Percentiles rank a stretch among this genome's conserved stretches.
Evolutionary conservation across 2,888 invertebrate genomes (phyloP).

Genomic region (Cordilura impudica): DNA sequence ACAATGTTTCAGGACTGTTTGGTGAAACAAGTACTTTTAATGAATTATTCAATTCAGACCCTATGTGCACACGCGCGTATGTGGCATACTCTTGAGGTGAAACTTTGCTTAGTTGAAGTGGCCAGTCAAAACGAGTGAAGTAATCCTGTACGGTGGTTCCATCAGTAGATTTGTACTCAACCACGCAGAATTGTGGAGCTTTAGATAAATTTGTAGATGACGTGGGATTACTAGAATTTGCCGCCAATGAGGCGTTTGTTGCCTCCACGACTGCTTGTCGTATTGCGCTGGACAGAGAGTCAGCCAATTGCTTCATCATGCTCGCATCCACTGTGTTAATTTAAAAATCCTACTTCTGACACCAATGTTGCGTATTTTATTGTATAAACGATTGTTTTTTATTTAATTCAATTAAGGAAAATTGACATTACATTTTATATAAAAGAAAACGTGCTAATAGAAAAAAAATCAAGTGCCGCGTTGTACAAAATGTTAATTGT

Average conservation of each 20-base stretch:
- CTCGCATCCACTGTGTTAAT: slow-evolving; percentile 1
- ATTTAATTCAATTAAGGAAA: too few relatives aligned
- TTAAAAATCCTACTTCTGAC: slow-evolving; percentile 2
- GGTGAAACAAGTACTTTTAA: too few relatives aligned
- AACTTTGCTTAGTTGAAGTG: neutral
- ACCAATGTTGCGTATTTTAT: slow-evolving; percentile 21
- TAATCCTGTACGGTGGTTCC: too few relatives aligned
- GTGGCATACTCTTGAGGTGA: neutral
- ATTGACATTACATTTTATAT: too few relatives aligned
- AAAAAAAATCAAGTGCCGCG: too few relatives aligned
- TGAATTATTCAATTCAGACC: neutral
- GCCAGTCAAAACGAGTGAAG: neutral
- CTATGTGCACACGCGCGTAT: neutral
- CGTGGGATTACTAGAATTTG: neutral
- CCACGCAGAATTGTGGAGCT: slow-evolving; percentile 26
- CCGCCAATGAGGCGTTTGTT: slow-evolving; percentile 13
- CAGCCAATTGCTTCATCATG: slow-evolving; percentile 1
- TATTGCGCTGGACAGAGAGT: slow-evolving; percentile 17
- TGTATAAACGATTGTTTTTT: too few relatives aligned
- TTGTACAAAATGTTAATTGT: too few relatives aligned
- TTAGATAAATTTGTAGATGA: neutral
- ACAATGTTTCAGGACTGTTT: slow-evolving; percentile 4
- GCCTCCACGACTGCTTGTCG: slow-evolving; percentile 20
- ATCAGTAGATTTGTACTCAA: slow-evolving; percentile 18
- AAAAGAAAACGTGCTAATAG: too few relatives aligned